Percentiles rank a stretch among this genome's conserved stretches.
Conservation (phyloP, 2,888 invertebrate species). For the Eucriotettix oculatus region DNA sequence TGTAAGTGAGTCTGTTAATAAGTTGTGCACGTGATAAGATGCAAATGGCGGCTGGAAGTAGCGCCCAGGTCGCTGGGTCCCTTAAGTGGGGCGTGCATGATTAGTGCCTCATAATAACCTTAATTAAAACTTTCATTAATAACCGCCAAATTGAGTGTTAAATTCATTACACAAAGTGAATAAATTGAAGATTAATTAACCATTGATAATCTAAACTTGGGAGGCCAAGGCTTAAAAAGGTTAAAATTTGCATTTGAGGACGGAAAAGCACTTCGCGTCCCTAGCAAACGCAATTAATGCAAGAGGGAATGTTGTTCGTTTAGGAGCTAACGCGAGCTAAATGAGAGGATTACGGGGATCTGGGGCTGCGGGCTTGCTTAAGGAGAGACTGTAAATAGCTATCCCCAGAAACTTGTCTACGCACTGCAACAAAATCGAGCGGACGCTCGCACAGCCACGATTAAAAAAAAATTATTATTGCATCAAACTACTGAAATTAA, state of each 20-base stretch:
- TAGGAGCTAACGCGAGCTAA: slow-evolving; percentile 11
- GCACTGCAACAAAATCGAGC: too few relatives aligned
- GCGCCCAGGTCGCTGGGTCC: too few relatives aligned
- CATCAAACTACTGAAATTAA: too few relatives aligned
- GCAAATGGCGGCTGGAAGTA: too few relatives aligned
- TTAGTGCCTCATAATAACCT: slow-evolving; percentile 18
- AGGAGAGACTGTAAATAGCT: too few relatives aligned
- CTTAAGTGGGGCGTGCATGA: slow-evolving; percentile 12
- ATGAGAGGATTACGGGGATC: slow-evolving; percentile 10
- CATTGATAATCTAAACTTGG: slow-evolving; percentile 33
- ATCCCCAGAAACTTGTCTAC: too few relatives aligned
- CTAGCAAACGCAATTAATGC: slow-evolving; percentile 15
- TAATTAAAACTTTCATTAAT: slow-evolving; percentile 41
- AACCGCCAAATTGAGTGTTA: slow-evolving; percentile 37
- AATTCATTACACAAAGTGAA: slow-evolving; percentile 31
- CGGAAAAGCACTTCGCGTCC: slow-evolving; percentile 23
- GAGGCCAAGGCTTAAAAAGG: slow-evolving; percentile 31
- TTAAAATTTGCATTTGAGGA: slow-evolving; percentile 36
- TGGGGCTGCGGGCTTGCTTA: background rate
- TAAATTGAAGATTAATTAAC: slow-evolving; percentile 37
- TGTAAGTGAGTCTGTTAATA: too few relatives aligned
- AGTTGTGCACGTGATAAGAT: too few relatives aligned
- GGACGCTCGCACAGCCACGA: too few relatives aligned
- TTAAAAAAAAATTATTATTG: too few relatives aligned
- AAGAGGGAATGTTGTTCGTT: slow-evolving; percentile 13